phyloP scores from a whole-genome alignment of 2,797 vertebrate species.

The Nannoperca obscura region DNA sequence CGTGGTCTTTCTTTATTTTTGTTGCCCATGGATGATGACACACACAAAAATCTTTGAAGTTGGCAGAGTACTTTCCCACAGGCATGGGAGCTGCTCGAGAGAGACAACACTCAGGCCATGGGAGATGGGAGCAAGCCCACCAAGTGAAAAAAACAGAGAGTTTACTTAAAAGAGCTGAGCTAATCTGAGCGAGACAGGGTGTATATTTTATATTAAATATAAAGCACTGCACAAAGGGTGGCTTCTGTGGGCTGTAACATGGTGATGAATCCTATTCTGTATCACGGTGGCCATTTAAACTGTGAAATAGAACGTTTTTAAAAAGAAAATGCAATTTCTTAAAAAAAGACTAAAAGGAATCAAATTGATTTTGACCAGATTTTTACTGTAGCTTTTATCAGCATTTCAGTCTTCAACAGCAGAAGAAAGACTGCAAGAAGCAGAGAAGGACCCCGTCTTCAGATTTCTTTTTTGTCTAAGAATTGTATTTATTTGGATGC shows the following conservation, averaged over 20 bases:
- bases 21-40: slow-evolving; percentile 47
- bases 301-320: background rate
- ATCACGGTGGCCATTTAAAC: background rate
- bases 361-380: background rate
- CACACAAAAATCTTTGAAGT: slow-evolving; percentile 41
- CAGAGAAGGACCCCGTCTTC: background rate
- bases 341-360: background rate
- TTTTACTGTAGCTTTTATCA: slow-evolving; percentile 6
- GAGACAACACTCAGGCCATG: slow-evolving; percentile 7
- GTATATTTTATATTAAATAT: slow-evolving; percentile 4
- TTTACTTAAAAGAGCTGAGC: slow-evolving; percentile 22
- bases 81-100: slow-evolving; percentile 42
- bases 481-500: background rate
- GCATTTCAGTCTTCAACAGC: slow-evolving; percentile 3
- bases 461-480: background rate
- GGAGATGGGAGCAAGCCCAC: slow-evolving; percentile 30
- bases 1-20: slow-evolving; percentile 63
- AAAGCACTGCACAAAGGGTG: background rate
- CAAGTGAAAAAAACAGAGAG: slow-evolving; percentile 3
- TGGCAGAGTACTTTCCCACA: slow-evolving; percentile 58
- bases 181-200: slow-evolving; percentile 6
- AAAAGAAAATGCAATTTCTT: background rate
- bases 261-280: background rate
- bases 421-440: background rate
- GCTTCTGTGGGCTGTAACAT: background rate